These are phyloP conservation scores for Lysiphlebus fabarum DNA, from an alignment of 1,140 invertebrate genomes.

Conservation along the genomic window DNA sequence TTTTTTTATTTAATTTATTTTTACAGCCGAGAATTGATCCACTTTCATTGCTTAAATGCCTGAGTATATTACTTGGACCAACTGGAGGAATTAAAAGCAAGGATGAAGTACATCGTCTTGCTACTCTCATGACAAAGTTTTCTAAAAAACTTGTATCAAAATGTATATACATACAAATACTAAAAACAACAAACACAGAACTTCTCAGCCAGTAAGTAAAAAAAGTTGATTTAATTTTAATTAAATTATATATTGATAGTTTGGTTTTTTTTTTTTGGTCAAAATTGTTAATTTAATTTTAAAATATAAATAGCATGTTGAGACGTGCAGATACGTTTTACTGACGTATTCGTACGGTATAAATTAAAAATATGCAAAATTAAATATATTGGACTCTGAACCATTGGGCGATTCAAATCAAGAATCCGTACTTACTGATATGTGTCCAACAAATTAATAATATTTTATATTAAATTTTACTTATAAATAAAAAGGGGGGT, in stretches of 20 bases:
- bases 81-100: constrained; percentile 83
- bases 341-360: constrained; percentile 29
- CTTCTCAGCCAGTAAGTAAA: constrained; percentile 73
- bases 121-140: constrained; percentile 92
- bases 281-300: constrained; percentile 3
- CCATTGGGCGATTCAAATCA: constrained; percentile 36
- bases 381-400: constrained; percentile 36
- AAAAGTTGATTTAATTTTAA: constrained; percentile 6
- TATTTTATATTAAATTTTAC: not conserved
- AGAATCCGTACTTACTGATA: constrained; percentile 40
- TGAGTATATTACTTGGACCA: constrained; percentile 76
- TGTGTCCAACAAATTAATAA: constrained; percentile 31
- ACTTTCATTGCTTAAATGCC: constrained; percentile 77
- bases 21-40: constrained; percentile 90
- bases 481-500: not conserved
- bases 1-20: constrained; percentile 34
- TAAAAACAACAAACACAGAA: constrained; percentile 82
- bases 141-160: constrained; percentile 93
- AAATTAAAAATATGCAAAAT: constrained; percentile 36
- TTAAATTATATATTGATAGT: not conserved
- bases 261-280: too few relatives aligned
- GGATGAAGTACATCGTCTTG: constrained; percentile 79
- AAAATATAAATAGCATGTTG: constrained; percentile 31
- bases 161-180: constrained; percentile 91
- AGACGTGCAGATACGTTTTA: constrained; percentile 26